phyloP scores from a whole-genome alignment of 2,888 invertebrate species.

The Lepidochitona cinerea region DNA sequence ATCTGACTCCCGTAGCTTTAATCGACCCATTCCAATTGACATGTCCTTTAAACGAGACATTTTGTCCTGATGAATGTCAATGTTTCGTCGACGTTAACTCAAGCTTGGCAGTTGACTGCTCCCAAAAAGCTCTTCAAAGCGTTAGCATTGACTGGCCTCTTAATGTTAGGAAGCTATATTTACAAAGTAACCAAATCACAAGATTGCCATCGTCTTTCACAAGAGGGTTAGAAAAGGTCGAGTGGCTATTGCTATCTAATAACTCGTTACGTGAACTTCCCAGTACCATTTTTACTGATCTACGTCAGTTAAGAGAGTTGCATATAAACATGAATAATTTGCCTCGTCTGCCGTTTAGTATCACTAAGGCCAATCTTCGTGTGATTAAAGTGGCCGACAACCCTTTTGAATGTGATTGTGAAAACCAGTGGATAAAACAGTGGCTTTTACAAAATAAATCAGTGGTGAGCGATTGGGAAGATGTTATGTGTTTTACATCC shows the following conservation, averaged over 20 bases:
- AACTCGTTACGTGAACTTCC: neutral
- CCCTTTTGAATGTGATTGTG: constrained; percentile 41
- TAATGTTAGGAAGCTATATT: neutral
- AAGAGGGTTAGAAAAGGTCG: neutral
- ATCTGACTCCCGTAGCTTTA: neutral
- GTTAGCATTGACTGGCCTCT: neutral
- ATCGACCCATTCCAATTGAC: neutral
- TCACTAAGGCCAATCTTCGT: neutral
- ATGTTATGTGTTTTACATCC: constrained; percentile 28
- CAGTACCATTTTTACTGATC: neutral
- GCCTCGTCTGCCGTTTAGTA: neutral
- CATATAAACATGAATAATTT: neutral
- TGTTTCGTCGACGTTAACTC: neutral
- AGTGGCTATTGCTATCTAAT: neutral
- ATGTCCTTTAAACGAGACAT: neutral
- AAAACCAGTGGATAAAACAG: constrained; percentile 39
- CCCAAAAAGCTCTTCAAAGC: neutral
- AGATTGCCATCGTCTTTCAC: neutral
- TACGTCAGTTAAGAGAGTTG: neutral
- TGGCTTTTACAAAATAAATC: constrained; percentile 29
- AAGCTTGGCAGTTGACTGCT: neutral
- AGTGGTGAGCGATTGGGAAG: constrained; percentile 20
- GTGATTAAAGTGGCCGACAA: constrained; percentile 28
- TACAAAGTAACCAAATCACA: neutral
- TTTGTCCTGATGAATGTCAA: neutral